Percentiles rank a stretch among this genome's conserved stretches.
These are phyloP conservation scores for Polypterus bichir DNA, from an alignment of 2,113 vertebrate species.

Conservation along the genomic window DNA sequence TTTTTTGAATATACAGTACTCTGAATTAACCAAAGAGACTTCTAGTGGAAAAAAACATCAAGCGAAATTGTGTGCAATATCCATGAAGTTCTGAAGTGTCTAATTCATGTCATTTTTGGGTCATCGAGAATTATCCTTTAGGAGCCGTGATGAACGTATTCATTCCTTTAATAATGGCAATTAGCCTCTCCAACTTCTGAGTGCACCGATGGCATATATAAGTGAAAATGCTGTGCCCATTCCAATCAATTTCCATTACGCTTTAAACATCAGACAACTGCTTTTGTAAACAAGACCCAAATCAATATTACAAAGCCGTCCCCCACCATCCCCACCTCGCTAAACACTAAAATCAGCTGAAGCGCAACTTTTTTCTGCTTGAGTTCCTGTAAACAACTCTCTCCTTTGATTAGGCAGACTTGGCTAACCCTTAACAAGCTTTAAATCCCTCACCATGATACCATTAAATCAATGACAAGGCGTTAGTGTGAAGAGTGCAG, in stretches of 20 bases:
- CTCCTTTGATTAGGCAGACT: constrained; percentile 13
- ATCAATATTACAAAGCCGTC: not conserved
- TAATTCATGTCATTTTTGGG: too few relatives aligned
- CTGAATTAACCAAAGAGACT: too few relatives aligned
- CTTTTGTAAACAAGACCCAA: not conserved
- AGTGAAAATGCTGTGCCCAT: not conserved
- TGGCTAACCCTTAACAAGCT: constrained; percentile 14
- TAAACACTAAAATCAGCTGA: constrained; percentile 7
- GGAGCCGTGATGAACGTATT: too few relatives aligned
- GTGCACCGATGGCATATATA: too few relatives aligned
- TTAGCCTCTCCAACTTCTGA: too few relatives aligned
- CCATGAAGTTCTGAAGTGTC: too few relatives aligned
- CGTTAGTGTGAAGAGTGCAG: constrained; percentile 6
- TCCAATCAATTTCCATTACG: constrained; percentile 1
- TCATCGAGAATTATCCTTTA: too few relatives aligned
- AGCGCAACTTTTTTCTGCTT: constrained; percentile 4
- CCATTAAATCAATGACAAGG: constrained; percentile 14
- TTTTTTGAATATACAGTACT: too few relatives aligned
- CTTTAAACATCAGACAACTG: constrained; percentile 1
- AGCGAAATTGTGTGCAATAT: too few relatives aligned
- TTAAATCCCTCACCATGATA: constrained; percentile 5
- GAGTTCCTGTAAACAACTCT: constrained; percentile 14
- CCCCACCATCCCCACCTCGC: not conserved
- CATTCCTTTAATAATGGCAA: too few relatives aligned
- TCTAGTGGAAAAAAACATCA: too few relatives aligned